Evolutionary conservation across 2,797 vertebrate genomes (phyloP).

Genomic region (Ispidina lecontei): DNA sequence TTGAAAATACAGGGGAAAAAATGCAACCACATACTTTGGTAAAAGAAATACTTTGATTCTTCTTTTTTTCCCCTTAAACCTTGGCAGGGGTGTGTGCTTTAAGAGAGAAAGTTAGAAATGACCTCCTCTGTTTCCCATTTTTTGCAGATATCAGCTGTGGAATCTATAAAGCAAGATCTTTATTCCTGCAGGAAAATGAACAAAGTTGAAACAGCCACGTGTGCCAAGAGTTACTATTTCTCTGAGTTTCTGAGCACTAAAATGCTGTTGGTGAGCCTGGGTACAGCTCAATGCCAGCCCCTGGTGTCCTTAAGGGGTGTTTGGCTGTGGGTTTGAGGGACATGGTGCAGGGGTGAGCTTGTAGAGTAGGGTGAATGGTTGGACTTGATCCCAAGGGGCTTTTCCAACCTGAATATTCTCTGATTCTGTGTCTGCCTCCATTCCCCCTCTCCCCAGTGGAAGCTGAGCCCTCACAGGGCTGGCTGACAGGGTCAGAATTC

Average conservation of each 20-base stretch:
- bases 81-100: neutral
- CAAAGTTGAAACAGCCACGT: neutral
- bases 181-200: constrained; percentile 4
- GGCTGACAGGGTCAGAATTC: neutral
- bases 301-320: too few species aligned
- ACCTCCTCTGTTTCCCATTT: neutral
- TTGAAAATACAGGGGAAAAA: neutral
- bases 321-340: neutral
- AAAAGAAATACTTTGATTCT: neutral
- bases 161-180: neutral
- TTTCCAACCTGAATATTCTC: too few species aligned
- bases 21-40: neutral
- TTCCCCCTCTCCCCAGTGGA: neutral
- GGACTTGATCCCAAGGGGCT: too few species aligned
- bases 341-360: too few species aligned
- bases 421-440: too few species aligned
- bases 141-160: neutral
- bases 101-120: neutral
- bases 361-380: too few species aligned
- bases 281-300: neutral
- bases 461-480: neutral
- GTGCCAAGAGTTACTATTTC: neutral
- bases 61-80: neutral
- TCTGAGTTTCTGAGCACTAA: neutral
- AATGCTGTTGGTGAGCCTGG: neutral